Percentiles rank a stretch among this genome's conserved stretches.
phyloP scores from a whole-genome alignment of 2,797 vertebrate species.

The Pipistrellus pipistrellus region DNA sequence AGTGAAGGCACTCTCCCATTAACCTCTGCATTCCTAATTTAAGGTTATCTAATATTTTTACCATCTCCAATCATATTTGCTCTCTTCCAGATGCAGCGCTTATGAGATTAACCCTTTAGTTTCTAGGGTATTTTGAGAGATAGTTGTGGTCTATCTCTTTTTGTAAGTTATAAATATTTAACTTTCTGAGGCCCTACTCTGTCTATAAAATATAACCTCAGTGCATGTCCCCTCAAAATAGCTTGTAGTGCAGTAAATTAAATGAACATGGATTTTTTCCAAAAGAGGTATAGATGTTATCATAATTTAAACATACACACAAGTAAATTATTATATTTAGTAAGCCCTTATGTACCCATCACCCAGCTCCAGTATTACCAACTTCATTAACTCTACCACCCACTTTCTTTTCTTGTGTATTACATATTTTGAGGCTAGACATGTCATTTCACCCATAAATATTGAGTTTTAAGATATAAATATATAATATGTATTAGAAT shows the following conservation, averaged over 20 bases:
- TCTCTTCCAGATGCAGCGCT: not conserved
- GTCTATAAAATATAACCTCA: constrained; percentile 33
- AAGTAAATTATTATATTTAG: not conserved
- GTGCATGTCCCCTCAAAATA: not conserved
- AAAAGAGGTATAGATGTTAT: not conserved
- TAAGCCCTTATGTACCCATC: not conserved
- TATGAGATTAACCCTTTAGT: not conserved
- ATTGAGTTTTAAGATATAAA: not conserved
- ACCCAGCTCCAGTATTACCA: not conserved
- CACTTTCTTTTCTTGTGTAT: not conserved
- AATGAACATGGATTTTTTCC: not conserved
- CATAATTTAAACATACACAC: not conserved
- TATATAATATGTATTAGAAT: not conserved
- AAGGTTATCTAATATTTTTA: not conserved
- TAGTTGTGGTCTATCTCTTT: not conserved
- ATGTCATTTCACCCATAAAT: not conserved
- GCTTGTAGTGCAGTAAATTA: not conserved
- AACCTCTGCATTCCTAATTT: not conserved
- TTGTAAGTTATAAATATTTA: not conserved
- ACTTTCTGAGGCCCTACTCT: not conserved
- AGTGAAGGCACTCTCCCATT: not conserved
- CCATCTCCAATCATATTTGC: constrained; percentile 18
- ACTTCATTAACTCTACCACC: not conserved
- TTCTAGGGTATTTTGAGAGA: not conserved
- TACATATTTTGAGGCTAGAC: not conserved